Base-by-base conservation (phyloP, 2,797 vertebrate genomes). In the Chromis chromis region DNA sequence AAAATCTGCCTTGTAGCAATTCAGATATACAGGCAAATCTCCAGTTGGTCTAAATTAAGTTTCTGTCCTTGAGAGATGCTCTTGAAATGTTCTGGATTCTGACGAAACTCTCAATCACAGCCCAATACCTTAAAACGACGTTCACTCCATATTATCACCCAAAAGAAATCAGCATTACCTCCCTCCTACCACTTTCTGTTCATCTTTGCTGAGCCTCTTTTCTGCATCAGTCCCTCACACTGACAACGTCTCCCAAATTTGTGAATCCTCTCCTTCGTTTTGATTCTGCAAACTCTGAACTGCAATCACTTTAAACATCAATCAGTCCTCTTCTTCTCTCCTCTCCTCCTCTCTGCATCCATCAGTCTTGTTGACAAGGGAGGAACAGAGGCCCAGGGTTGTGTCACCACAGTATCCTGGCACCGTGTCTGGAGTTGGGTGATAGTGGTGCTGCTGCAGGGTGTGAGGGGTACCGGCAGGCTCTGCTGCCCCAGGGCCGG, bases 401-500 rank as follows among this genome's bases (percentile, higher is more conserved):
- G 94, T 96, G 96, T 98, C 95, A 97, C 96, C 97, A 94, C 94
- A 94, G 92, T 93, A 94, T 95, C 97, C 96, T 98, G 97, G 92
- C 94, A 94, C 94, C 88, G 93, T 93, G 94, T 96, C 96, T 97
- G 97, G 93, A 76, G 90, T 80, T 69, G 83, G 88, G 89, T 93
- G 94, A 95, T 93, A 93, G 86, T 76, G 85, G 83, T 46, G 75
- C 59, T 81, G 85, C 57, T 82, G 86, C 75, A 82, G 76, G 79
- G 80, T 85, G 80, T 76, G 80, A 85, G 65, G 88, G 82, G 70
- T 82, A 87, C 86, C 74, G 28, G 74, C 70, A 85, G 67, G 53
- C 78, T 82, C 85, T 86, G 91, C 70, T 84, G 78, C 67, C 88
- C 92, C 88, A 83, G 84, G 89, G 89, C 91, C 92, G 91, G 93